These are phyloP conservation scores for Oscheius sp. DNA, from an alignment of 2,888 invertebrate genomes.

Conservation along the genomic window DNA sequence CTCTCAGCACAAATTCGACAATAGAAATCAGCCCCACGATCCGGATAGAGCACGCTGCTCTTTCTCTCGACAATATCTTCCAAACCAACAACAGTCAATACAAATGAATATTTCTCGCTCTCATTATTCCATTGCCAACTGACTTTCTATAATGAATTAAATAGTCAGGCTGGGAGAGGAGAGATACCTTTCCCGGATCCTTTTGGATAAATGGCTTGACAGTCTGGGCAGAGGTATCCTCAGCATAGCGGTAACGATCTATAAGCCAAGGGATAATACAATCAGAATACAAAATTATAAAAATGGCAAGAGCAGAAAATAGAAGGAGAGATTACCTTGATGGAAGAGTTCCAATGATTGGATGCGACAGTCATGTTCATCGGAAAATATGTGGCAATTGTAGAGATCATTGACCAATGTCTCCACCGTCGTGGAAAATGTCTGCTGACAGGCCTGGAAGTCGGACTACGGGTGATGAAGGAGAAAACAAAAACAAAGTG, in stretches of 20 bases:
- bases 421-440: constrained; percentile 19
- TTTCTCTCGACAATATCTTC: constrained; percentile 51
- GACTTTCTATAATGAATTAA: constrained; percentile 46
- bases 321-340: neutral
- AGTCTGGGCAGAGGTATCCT: constrained; percentile 42
- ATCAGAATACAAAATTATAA: neutral
- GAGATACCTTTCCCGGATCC: constrained; percentile 47
- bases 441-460: constrained; percentile 32
- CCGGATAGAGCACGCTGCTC: constrained; percentile 15
- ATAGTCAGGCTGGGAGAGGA: neutral
- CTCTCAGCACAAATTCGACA: constrained; percentile 47
- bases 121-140: constrained; percentile 50
- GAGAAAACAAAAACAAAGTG: neutral
- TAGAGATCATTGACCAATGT: constrained; percentile 17
- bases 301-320: neutral
- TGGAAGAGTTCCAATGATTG: neutral
- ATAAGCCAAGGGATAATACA: neutral
- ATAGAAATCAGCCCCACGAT: constrained; percentile 42
- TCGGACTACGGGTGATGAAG: neutral
- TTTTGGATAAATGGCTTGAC: constrained; percentile 51
- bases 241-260: constrained; percentile 40
- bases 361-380: constrained; percentile 23
- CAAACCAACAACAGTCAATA: constrained; percentile 49
- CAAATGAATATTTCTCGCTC: constrained; percentile 46
- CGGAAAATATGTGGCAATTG: constrained; percentile 4